phyloP scores from a whole-genome alignment of 2,797 vertebrate genomes.

The Erithacus rubecula region DNA sequence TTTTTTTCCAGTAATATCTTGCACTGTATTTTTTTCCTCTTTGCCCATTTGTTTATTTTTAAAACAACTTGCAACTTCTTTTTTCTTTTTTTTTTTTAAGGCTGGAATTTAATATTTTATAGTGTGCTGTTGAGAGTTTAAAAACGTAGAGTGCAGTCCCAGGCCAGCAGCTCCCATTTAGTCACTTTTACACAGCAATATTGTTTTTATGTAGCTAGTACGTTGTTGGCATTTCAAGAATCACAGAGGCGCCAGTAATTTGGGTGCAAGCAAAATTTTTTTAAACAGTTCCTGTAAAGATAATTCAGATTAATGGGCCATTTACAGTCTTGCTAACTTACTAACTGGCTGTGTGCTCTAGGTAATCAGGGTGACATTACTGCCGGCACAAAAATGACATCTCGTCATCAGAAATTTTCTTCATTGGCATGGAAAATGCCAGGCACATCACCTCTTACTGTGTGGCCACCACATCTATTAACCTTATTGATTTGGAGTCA shows the following conservation, averaged over 20 bases:
- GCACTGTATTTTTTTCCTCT: neutral
- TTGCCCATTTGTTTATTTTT: neutral
- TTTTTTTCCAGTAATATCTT: neutral
- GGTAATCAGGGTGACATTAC: constrained; percentile 90
- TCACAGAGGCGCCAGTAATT: constrained; percentile 68
- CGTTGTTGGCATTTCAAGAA: constrained; percentile 83
- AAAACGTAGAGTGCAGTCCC: neutral
- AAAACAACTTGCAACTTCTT: neutral
- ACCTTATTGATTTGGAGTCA: constrained; percentile 94
- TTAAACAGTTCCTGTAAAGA: constrained; percentile 82
- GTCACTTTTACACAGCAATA: constrained; percentile 60
- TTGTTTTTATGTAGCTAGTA: constrained; percentile 63
- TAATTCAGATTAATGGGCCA: constrained; percentile 89
- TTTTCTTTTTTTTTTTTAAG: neutral
- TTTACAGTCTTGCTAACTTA: constrained; percentile 76
- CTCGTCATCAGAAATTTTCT: constrained; percentile 93
- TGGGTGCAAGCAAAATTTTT: constrained; percentile 40
- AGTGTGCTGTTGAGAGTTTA: neutral
- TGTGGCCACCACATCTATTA: constrained; percentile 93
- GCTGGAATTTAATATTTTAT: neutral
- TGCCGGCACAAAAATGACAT: constrained; percentile 86
- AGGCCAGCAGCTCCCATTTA: neutral
- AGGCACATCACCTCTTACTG: constrained; percentile 92
- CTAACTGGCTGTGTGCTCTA: constrained; percentile 77
- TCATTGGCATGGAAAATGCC: constrained; percentile 92